Evolutionary conservation across 2,888 invertebrate species (phyloP), one percentile per base, ranked within the genome.

Genomic region (Acronicta alni): DNA sequence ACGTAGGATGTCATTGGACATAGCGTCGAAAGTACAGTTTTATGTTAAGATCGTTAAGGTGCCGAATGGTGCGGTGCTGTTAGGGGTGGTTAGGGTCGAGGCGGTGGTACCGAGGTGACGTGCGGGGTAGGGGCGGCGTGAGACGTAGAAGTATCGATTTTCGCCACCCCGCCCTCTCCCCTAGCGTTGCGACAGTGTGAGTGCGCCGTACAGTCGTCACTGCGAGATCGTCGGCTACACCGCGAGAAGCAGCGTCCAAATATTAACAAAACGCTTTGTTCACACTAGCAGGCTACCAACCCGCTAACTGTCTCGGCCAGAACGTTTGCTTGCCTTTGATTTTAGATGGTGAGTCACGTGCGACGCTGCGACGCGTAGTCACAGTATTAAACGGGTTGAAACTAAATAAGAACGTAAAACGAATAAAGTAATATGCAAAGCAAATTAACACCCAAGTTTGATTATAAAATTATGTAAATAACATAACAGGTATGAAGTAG

Each of bases 61-160:
- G 84, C 75, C 81, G 85, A 91, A 89, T 92, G 88, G 92, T 87
- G 82, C 83, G 88, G 79, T 87, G 80, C 83, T 89, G 89, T 91
- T 92, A 81, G 86, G 92, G 91, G 89, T 92, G 92, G 93, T 93
- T 93, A 92, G 91, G 90, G 89, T 89, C 85, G 88, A 81, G 84
- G 84, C 86, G 77, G 88, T 83, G 85, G 87, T 81, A 84, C 69
- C 74, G 86, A 82, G 77, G 82, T 76, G 79, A 79, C 67, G 80
- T 57, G 90, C 83, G 92, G 88, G 89, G 89, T 80, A 85, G 81
- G 85, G 85, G 78, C 78, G 87, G 87, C 80, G 80, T 86, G 91
- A 91, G 91, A 89, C 91, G 92, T 87, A 88, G 89, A 84, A 91
- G 87, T 94, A 94, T 94, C 94, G 94, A 94, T 94, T 93, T 94